A percentile compares a stretch with the other conserved stretches of the same genome.
phyloP scores from a whole-genome alignment of 2,113 vertebrate species.

The Odobenus rosmarus region DNA sequence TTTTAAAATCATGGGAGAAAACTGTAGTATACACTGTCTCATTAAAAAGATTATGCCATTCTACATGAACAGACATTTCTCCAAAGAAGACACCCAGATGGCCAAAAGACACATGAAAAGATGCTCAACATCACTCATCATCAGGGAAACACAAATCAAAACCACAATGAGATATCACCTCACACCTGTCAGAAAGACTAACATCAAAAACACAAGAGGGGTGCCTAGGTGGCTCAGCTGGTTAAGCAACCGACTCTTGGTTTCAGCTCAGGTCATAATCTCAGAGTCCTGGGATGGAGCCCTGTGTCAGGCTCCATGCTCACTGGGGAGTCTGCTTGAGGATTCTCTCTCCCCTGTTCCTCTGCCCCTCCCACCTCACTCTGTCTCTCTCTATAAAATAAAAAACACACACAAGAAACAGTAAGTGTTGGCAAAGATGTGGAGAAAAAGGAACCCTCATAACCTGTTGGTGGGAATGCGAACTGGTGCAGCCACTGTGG shows the following conservation, averaged over 20 bases:
- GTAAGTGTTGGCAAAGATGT: neutral
- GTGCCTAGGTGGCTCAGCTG: neutral
- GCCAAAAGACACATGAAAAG: neutral
- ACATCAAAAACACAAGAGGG: neutral
- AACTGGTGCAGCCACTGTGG: neutral
- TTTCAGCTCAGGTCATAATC: neutral
- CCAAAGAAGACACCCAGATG: neutral
- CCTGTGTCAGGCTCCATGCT: neutral
- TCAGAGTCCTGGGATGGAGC: neutral
- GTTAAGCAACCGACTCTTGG: neutral
- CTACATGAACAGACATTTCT: neutral
- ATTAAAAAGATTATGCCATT: conserved; percentile 53
- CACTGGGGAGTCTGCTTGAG: neutral
- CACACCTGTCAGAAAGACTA: neutral
- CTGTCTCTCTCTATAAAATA: neutral
- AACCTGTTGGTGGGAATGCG: neutral
- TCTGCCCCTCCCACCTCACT: neutral
- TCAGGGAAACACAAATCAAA: neutral
- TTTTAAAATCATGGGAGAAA: neutral
- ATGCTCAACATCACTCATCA: neutral
- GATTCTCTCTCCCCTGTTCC: neutral
- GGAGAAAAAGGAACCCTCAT: neutral
- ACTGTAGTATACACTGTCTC: conserved; percentile 42
- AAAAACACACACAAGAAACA: no score
- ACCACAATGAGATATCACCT: neutral